phyloP scores from a whole-genome alignment of 2,797 vertebrate species.

The Sardinella longiceps region DNA sequence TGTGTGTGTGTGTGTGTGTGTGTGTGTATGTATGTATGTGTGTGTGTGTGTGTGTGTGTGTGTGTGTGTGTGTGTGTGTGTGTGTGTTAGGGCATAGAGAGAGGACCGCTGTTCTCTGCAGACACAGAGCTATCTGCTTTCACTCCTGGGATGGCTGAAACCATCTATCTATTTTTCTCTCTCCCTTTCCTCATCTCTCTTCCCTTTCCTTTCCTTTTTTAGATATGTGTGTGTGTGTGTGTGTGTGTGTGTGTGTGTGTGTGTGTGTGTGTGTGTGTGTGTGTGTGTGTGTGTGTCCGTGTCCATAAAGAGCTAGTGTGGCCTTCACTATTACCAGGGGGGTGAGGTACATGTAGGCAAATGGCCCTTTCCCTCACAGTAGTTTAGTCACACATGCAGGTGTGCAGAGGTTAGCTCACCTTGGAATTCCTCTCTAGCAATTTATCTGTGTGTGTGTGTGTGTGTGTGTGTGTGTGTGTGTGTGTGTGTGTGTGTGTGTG shows the following conservation, averaged over 20 bases:
- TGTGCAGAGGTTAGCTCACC: background rate
- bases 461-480: background rate
- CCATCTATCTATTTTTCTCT: background rate
- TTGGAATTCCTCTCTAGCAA: background rate
- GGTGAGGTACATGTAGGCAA: background rate
- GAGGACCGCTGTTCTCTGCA: conserved; percentile 64
- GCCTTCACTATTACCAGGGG: conserved; percentile 1
- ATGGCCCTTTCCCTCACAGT: background rate
- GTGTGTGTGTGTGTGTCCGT: background rate
- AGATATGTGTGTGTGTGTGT: background rate
- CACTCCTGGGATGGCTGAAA: conserved; percentile 43
- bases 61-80: background rate
- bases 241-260: conserved; percentile 24
- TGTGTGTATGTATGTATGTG: conserved; percentile 38
- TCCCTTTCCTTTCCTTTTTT: conserved; percentile 52
- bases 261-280: conserved; percentile 17
- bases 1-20: conserved; percentile 30
- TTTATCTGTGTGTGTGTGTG: background rate
- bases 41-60: background rate
- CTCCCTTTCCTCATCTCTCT: conserved; percentile 45
- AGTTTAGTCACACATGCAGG: background rate
- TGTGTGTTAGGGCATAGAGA: conserved; percentile 36
- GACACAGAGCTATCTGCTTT: conserved; percentile 74
- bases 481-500: background rate
- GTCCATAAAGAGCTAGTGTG: too few relatives aligned